These are phyloP conservation scores for Pogonophryne albipinna DNA, from an alignment of 2,797 vertebrate genomes.

Conservation along the genomic window DNA sequence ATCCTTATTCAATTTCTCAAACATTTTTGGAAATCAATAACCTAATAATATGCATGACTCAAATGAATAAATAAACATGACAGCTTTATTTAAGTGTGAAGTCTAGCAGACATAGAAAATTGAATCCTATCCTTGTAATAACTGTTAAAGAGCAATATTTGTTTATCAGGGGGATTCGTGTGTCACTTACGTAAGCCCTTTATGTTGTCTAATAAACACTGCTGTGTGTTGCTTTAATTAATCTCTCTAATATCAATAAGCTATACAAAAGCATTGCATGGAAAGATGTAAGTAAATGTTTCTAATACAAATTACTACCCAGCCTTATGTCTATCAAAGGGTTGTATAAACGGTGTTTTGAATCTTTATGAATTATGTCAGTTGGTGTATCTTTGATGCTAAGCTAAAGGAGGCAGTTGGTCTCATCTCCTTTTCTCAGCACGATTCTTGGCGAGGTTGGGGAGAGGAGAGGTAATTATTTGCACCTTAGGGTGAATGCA, in stretches of 20 bases:
- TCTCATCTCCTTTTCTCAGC: conserved; percentile 47
- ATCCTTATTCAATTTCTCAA: background rate
- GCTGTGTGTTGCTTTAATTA: conserved; percentile 71
- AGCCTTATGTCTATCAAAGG: conserved; percentile 50
- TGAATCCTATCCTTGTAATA: conserved; percentile 59
- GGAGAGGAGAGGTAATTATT: conserved; percentile 56
- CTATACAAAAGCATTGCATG: conserved; percentile 44
- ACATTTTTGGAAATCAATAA: conserved; percentile 9
- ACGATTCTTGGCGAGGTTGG: conserved; percentile 37
- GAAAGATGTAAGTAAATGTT: conserved; percentile 35
- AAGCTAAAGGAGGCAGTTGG: conserved; percentile 24
- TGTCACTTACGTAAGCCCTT: conserved; percentile 55
- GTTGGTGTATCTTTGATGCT: conserved; percentile 44
- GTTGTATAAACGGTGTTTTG: conserved; percentile 20
- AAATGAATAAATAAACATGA: conserved; percentile 19
- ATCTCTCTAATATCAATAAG: conserved; percentile 74
- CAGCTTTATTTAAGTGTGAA: conserved; percentile 49
- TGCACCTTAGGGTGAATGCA: conserved; percentile 56
- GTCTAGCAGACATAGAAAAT: conserved; percentile 39
- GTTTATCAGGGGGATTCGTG: conserved; percentile 47
- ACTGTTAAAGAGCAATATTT: conserved; percentile 62
- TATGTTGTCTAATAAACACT: conserved; percentile 62
- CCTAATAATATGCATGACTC: background rate
- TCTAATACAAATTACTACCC: conserved; percentile 33
- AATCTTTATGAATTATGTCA: conserved; percentile 33